A percentile compares a stretch with the other conserved stretches of the same genome.
These are phyloP conservation scores for Drosophila burlai DNA, from an alignment of 1,140 invertebrate genomes.

Conservation along the genomic window DNA sequence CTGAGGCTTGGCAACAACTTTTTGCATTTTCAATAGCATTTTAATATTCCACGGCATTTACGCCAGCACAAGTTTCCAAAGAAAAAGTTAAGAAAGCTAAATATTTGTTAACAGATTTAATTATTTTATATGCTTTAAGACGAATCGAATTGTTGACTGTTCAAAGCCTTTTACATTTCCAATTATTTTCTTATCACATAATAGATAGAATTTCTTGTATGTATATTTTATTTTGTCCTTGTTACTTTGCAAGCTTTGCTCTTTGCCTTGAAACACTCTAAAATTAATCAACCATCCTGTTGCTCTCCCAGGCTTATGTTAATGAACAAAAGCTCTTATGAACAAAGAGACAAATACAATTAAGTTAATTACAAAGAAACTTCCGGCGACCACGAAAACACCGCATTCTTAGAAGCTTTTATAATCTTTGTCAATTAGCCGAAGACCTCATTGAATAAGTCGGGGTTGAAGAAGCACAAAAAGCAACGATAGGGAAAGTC, in stretches of 20 bases:
- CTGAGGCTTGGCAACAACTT: constrained; percentile 57
- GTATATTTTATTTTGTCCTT: neutral
- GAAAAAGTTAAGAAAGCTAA: constrained; percentile 50
- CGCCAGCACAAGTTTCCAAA: neutral
- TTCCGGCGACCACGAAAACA: neutral
- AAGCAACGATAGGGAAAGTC: neutral
- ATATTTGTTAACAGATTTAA: constrained; percentile 35
- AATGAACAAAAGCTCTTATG: constrained; percentile 29
- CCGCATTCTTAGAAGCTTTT: constrained; percentile 3
- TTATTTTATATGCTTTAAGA: constrained; percentile 24
- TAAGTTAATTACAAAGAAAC: constrained; percentile 27
- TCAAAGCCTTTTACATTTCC: neutral
- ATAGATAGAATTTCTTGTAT: neutral
- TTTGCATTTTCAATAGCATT: constrained; percentile 41
- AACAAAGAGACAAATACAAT: constrained; percentile 14
- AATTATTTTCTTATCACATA: neutral
- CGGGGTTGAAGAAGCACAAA: neutral
- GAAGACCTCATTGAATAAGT: constrained; percentile 2
- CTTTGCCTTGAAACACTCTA: constrained; percentile 8
- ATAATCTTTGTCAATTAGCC: constrained; percentile 25
- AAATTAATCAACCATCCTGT: constrained; percentile 5
- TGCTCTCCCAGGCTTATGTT: neutral
- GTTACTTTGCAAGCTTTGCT: neutral
- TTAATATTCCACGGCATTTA: constrained; percentile 46
- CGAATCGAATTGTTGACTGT: constrained; percentile 27